Base-by-base conservation (phyloP, 2,113 vertebrate species). In the Spilogale gracilis region DNA sequence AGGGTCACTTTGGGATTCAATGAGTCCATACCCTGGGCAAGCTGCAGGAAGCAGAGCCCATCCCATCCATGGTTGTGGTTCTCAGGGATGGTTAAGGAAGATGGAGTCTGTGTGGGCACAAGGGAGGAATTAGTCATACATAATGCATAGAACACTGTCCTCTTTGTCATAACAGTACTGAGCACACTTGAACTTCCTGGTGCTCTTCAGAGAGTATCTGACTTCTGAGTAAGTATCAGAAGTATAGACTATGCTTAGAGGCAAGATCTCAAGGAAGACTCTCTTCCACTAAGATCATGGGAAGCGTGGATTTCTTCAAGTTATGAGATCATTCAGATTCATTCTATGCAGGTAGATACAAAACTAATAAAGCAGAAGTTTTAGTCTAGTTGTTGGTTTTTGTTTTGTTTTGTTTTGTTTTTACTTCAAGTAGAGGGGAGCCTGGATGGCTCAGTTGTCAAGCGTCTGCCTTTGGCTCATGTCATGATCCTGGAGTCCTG, bases 81-180 rank as follows among this genome's bases (percentile, higher is more conserved):
- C 74, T 80, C 43, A 71, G 61, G n/a, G 60, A 23, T 4, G 20
- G 50, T 9, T 12, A 43, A 32, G 25, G 45, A 67, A 32, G 50
- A 27, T 8, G 25, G 16, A 58, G 18, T 54, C 2, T 25, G 1
- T 17, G n/a, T 21, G 61, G 25, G 45, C 3, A 16, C 8, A 38
- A 5, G 17, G 50, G 65, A 73, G 5, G 17, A 21, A 86, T 52
- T 20, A 74, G 23, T 52, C 79, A 11, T 0, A 48, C 45, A 17
- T 1, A 17, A 21, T 6, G 32, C 5, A 38, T 67, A 56, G 56
- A 43, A 27, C 4, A 6, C 12, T 3, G 27, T 6, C 30, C n/a
- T 63, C 32, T 50, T 21, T 10, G 25, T 5, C 16, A 32, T 1
- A 27, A 61, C 1, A 89, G 45, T 38, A 9, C 0, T 5, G 27